Conservation (phyloP, 2,888 invertebrate genomes). For the Ellobium chinense region DNA sequence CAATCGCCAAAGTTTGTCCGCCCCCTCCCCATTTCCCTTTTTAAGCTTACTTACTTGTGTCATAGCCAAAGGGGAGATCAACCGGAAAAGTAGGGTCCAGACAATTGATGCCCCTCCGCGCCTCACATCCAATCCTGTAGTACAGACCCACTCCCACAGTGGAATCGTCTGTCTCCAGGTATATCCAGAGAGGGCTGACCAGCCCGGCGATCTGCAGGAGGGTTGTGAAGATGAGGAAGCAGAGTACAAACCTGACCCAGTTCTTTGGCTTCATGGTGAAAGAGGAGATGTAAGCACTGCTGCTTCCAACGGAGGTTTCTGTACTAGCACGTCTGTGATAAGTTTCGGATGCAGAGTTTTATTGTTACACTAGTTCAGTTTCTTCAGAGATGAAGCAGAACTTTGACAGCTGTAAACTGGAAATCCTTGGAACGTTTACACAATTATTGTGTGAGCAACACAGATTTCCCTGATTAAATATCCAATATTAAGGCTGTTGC, state of each 20-base stretch:
- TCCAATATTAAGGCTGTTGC: too few species aligned
- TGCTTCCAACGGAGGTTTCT: background rate
- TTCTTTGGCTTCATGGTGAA: background rate
- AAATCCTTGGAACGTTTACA: too few species aligned
- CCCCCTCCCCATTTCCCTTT: too few species aligned
- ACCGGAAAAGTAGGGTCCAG: background rate
- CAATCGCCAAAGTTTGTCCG: too few species aligned
- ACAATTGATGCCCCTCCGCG: constrained; percentile 1
- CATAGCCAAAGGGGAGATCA: constrained; percentile 13
- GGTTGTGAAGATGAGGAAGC: constrained; percentile 10
- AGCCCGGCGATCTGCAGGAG: constrained; percentile 28
- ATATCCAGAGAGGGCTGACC: constrained; percentile 36
- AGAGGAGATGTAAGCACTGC: background rate
- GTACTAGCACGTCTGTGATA: too few species aligned
- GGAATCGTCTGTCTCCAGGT: background rate
- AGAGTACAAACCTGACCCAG: constrained; percentile 17
- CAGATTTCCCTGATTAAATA: too few species aligned
- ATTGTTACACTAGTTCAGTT: too few species aligned
- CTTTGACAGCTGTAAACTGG: too few species aligned
- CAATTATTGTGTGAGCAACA: too few species aligned
- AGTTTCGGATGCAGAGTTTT: too few species aligned
- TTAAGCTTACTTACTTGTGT: constrained; percentile 30
- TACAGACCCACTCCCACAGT: constrained; percentile 33
- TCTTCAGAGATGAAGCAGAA: background rate
- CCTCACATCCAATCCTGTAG: constrained; percentile 35